These are phyloP conservation scores for Pseudobourletiella spinata DNA, from an alignment of 1,140 invertebrate genomes.

Conservation along the genomic window DNA sequence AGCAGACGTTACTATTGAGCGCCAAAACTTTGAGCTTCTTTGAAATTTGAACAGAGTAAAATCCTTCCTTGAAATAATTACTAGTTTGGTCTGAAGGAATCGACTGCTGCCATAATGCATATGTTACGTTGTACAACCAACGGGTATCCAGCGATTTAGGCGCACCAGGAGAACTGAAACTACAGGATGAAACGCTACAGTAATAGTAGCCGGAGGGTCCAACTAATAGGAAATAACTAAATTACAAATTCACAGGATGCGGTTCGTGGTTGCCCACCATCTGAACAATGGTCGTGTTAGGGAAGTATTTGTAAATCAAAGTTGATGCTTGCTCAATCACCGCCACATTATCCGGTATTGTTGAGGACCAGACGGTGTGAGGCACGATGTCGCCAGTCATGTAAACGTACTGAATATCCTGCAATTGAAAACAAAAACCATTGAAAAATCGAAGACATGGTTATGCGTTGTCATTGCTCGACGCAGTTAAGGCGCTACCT, in stretches of 20 bases:
- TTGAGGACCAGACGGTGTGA: constrained; percentile 74
- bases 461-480: constrained; percentile 43
- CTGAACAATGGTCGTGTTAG: constrained; percentile 56
- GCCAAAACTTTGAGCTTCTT: constrained; percentile 48
- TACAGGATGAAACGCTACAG: no score
- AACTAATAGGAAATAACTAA: not conserved
- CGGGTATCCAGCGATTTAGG: constrained; percentile 24
- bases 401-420: constrained; percentile 63
- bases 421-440: not conserved
- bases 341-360: constrained; percentile 52
- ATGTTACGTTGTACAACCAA: constrained; percentile 42
- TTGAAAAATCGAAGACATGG: no score
- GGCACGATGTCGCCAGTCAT: constrained; percentile 78
- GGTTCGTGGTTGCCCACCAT: constrained; percentile 83
- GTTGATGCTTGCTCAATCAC: constrained; percentile 50
- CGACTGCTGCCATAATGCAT: constrained; percentile 41
- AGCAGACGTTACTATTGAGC: constrained; percentile 41
- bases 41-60: constrained; percentile 44
- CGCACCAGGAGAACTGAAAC: constrained; percentile 24
- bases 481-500: not conserved
- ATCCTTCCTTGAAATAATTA: constrained; percentile 44
- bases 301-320: constrained; percentile 53
- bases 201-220: no score
- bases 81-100: constrained; percentile 38
- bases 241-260: constrained; percentile 72